A percentile compares a stretch with the other conserved stretches of the same genome.
These are phyloP conservation scores for Proisotoma minuta DNA, from an alignment of 2,888 invertebrate genomes.

Conservation along the genomic window DNA sequence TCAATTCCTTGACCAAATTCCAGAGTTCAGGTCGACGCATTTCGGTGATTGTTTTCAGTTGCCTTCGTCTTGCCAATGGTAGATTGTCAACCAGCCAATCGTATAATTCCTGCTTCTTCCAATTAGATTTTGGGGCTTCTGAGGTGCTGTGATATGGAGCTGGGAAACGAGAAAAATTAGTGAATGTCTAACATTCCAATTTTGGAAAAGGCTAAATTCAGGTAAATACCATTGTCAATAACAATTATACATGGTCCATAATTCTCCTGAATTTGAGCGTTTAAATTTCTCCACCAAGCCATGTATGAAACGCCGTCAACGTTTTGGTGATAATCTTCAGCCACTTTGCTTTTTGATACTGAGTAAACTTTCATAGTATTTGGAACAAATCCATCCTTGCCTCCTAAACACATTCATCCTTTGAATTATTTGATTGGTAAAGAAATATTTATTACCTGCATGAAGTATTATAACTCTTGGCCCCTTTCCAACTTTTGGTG, in stretches of 20 bases:
- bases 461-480: neutral
- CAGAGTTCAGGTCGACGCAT: neutral
- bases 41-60: neutral
- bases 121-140: neutral
- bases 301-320: neutral
- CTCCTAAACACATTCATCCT: neutral
- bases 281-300: constrained; percentile 1
- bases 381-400: neutral
- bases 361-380: neutral
- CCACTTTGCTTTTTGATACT: neutral
- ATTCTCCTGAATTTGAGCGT: neutral
- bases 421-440: neutral
- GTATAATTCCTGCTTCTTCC: neutral
- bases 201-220: no score
- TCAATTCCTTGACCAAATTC: neutral
- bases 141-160: constrained; percentile 1
- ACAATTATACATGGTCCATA: neutral
- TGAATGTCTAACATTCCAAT: no score
- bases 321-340: neutral
- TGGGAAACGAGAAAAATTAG: neutral
- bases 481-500: neutral
- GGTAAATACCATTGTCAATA: constrained; percentile 3
- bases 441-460: neutral
- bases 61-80: no score
- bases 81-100: neutral